Evolutionary conservation across 2,888 invertebrate species (phyloP).

Genomic region (Cryptocephalus primarius): DNA sequence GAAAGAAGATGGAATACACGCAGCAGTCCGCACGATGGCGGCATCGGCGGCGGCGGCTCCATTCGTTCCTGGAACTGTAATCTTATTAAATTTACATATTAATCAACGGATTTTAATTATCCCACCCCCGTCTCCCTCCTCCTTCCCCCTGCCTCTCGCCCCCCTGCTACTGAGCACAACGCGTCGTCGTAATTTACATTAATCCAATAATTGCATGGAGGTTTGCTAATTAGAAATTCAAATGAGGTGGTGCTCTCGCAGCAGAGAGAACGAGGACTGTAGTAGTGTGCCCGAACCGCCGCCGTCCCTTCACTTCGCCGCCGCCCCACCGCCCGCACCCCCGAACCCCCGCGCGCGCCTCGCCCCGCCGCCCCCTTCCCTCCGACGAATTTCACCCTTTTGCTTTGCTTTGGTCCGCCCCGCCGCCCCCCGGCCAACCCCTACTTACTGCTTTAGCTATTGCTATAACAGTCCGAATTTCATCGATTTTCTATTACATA

Average conservation of each 20-base stretch:
- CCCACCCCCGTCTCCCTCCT: slow-evolving; percentile 46
- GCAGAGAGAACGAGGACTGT: slow-evolving; percentile 16
- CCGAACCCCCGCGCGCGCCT: slow-evolving; percentile 8
- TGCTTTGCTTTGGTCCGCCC: background rate
- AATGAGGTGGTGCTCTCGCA: slow-evolving; percentile 35
- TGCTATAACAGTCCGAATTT: slow-evolving; percentile 36
- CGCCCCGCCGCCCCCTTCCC: slow-evolving; percentile 7
- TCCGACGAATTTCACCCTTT: slow-evolving; percentile 9
- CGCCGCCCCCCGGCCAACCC: slow-evolving; percentile 3
- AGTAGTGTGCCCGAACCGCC: slow-evolving; percentile 30
- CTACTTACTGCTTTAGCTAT: slow-evolving; percentile 18
- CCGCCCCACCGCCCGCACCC: slow-evolving; percentile 9
- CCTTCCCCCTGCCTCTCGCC: slow-evolving; percentile 35
- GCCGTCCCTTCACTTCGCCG: slow-evolving; percentile 7
- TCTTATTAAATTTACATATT: slow-evolving; percentile 98
- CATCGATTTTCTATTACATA: slow-evolving; percentile 38
- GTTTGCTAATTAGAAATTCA: slow-evolving; percentile 88
- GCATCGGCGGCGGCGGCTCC: slow-evolving; percentile 19
- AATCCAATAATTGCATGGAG: slow-evolving; percentile 90
- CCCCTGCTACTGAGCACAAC: slow-evolving; percentile 31
- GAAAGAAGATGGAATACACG: slow-evolving; percentile 1
- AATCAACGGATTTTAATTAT: slow-evolving; percentile 98
- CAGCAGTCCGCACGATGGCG: slow-evolving; percentile 6
- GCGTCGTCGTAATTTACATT: slow-evolving; percentile 62
- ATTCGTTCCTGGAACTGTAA: slow-evolving; percentile 87